phyloP scores from a whole-genome alignment of 64 coral and sea anemone species.

The Pocillopora damicornis region DNA sequence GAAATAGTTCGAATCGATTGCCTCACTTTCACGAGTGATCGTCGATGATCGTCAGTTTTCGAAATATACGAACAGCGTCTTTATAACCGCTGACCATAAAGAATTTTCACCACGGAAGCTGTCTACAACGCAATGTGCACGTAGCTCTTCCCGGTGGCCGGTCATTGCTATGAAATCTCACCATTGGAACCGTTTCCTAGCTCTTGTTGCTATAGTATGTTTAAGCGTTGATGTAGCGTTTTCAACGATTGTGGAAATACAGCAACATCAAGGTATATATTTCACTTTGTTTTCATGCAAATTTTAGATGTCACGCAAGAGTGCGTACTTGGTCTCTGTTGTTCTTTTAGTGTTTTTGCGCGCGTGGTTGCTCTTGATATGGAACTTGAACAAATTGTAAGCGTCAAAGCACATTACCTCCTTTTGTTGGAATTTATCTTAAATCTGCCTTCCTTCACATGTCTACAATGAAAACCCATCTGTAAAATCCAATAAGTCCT shows the following conservation, averaged over 20 bases:
- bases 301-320: neutral
- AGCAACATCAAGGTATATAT: conserved; percentile 25
- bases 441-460: neutral
- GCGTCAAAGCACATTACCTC: conserved; percentile 13
- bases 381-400: neutral
- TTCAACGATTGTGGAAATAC: neutral
- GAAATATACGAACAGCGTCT: too few species aligned
- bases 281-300: neutral
- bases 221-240: neutral
- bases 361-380: neutral
- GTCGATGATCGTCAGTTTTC: too few species aligned
- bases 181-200: neutral
- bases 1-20: neutral
- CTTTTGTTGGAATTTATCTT: conserved; percentile 22
- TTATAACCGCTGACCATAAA: too few species aligned
- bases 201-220: neutral
- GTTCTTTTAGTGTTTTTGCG: too few species aligned
- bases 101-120: neutral
- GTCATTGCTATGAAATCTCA: neutral
- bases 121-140: neutral
- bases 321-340: too few species aligned
- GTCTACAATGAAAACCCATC: neutral
- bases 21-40: conserved; percentile 5
- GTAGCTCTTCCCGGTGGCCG: neutral
- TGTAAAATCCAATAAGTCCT: neutral